Percentiles rank a stretch among this genome's conserved stretches.
phyloP scores from a whole-genome alignment of 1,140 invertebrate species.

The Ceratitis capitata region DNA sequence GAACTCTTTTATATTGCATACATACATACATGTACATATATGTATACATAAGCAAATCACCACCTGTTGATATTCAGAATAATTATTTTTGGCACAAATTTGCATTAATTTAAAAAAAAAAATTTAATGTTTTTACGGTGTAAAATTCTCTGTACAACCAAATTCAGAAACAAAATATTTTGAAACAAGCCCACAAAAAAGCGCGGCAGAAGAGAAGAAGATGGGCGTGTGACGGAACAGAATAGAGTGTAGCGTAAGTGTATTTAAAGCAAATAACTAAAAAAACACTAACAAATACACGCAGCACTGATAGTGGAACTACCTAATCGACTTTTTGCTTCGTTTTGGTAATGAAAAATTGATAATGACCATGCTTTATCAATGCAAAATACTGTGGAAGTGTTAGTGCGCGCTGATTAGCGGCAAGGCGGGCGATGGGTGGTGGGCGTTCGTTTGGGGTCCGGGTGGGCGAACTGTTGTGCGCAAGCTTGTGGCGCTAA shows the following conservation, averaged over 20 bases:
- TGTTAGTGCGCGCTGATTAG: background rate
- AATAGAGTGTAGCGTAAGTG: background rate
- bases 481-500: background rate
- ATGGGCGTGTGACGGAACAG: too few relatives aligned
- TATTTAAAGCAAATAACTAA: background rate
- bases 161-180: too few relatives aligned
- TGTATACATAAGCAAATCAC: too few relatives aligned
- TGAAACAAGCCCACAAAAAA: background rate
- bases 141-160: too few relatives aligned
- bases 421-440: background rate
- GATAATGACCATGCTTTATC: slow-evolving; percentile 11
- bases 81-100: background rate
- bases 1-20: background rate
- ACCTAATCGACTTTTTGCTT: background rate
- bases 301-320: background rate
- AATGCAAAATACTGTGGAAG: background rate
- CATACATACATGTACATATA: too few relatives aligned
- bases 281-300: background rate
- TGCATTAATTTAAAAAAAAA: too few relatives aligned
- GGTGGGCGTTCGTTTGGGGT: background rate
- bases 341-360: slow-evolving; percentile 1
- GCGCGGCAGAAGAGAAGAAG: background rate
- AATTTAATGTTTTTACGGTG: too few relatives aligned
- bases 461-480: background rate
- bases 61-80: background rate